These are phyloP conservation scores for Platichthys stellatus DNA, from an alignment of 2,113 vertebrate species.

Conservation along the genomic window DNA sequence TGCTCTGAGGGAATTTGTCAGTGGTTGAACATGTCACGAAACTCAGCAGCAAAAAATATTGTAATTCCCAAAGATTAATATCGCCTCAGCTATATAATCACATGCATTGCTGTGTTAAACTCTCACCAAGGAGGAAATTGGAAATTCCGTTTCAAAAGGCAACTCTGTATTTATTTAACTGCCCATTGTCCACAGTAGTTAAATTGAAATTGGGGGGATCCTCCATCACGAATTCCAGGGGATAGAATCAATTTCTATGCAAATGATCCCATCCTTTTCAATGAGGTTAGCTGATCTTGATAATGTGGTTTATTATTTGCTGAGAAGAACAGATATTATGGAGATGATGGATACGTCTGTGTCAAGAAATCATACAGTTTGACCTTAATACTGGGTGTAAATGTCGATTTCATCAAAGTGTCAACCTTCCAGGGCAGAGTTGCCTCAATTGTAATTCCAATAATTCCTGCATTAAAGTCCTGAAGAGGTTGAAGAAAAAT, in stretches of 20 bases:
- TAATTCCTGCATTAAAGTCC: conserved; percentile 19
- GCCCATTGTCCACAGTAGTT: conserved; percentile 73
- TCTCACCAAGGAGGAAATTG: conserved; percentile 70
- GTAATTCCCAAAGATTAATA: conserved; percentile 54
- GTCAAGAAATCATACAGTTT: conserved; percentile 74
- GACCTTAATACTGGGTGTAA: conserved; percentile 68
- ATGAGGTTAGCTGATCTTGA: conserved; percentile 76
- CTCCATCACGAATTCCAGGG: conserved; percentile 68
- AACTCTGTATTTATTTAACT: conserved; percentile 64
- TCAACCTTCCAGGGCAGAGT: conserved; percentile 20
- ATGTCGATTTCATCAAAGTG: conserved; percentile 69
- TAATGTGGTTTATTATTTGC: conserved; percentile 78
- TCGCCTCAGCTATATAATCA: conserved; percentile 59
- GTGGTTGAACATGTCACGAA: conserved; percentile 34
- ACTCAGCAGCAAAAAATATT: conserved; percentile 26
- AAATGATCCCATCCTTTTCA: conserved; percentile 77
- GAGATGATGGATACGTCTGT: conserved; percentile 73
- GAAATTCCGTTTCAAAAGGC: conserved; percentile 72
- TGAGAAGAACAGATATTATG: conserved; percentile 69
- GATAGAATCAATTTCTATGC: conserved; percentile 85
- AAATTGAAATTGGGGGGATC: conserved; percentile 73
- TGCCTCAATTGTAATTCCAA: conserved; percentile 25
- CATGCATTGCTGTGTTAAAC: conserved; percentile 57
- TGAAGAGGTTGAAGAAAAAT: conserved; percentile 1
- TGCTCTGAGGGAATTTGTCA: conserved; percentile 30